Percentiles rank a stretch among this genome's conserved stretches.
Evolutionary conservation across 2,113 vertebrate genomes (phyloP).

Genomic region (Heterotilapia buettikoferi): DNA sequence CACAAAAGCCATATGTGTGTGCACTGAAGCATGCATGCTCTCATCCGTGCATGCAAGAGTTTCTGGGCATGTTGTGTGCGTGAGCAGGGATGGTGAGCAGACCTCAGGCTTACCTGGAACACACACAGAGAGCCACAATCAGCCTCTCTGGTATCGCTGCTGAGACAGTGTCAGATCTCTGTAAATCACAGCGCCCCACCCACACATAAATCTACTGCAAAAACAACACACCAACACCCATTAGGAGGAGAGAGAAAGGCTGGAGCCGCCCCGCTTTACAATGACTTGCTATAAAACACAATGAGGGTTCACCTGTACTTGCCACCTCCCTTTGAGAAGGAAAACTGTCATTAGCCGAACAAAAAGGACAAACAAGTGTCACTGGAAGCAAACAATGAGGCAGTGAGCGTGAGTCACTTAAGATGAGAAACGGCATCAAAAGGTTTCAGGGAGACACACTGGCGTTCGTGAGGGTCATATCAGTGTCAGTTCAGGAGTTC

Average conservation of each 20-base stretch:
- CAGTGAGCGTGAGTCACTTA: slow-evolving; percentile 23
- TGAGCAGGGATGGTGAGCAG: slow-evolving; percentile 77
- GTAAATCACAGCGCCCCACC: slow-evolving; percentile 66
- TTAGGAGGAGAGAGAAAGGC: slow-evolving; percentile 68
- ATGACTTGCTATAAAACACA: slow-evolving; percentile 73
- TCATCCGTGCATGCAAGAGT: not conserved
- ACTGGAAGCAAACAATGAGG: slow-evolving; percentile 41
- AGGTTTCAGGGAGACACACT: slow-evolving; percentile 45
- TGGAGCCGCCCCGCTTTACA: slow-evolving; percentile 63
- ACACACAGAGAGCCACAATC: slow-evolving; percentile 68
- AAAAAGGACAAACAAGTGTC: slow-evolving; percentile 60
- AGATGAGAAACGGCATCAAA: slow-evolving; percentile 38
- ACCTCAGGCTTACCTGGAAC: slow-evolving; percentile 86
- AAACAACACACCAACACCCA: slow-evolving; percentile 71
- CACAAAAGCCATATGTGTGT: not conserved
- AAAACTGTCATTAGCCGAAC: slow-evolving; percentile 30
- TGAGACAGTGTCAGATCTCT: slow-evolving; percentile 59
- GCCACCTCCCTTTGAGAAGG: slow-evolving; percentile 6
- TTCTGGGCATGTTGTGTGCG: not conserved
- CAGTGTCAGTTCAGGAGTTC: slow-evolving; percentile 66
- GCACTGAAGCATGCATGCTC: not conserved
- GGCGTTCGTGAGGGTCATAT: slow-evolving; percentile 56
- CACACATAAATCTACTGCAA: slow-evolving; percentile 62
- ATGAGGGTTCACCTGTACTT: slow-evolving; percentile 59
- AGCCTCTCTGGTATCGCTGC: slow-evolving; percentile 55